Evolutionary conservation across 2,797 vertebrate species (phyloP).

Genomic region (Natrix natrix): DNA sequence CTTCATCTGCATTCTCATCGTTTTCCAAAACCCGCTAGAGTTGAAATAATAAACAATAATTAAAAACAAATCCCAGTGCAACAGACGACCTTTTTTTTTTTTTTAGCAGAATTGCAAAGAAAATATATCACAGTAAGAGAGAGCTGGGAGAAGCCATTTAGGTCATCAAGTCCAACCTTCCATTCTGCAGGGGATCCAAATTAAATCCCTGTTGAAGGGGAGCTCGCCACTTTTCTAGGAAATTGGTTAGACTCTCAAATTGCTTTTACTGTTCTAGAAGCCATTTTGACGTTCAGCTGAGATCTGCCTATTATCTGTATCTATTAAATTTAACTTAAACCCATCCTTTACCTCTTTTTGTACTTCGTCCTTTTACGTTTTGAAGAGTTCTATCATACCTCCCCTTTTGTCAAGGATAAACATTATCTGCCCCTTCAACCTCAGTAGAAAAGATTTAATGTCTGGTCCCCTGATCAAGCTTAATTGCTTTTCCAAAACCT

Average conservation of each 20-base stretch:
- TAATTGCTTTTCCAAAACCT: background rate
- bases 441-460: background rate
- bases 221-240: background rate
- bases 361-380: background rate
- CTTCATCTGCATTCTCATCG: slow-evolving; percentile 93
- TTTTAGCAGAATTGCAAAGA: slow-evolving; percentile 11
- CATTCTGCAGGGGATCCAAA: background rate
- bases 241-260: background rate
- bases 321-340: background rate
- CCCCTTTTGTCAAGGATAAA: background rate
- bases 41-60: slow-evolving; percentile 58
- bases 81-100: background rate
- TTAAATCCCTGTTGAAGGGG: background rate
- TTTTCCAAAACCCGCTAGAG: slow-evolving; percentile 93
- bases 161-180: background rate
- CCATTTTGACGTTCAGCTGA: background rate
- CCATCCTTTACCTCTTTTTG: background rate
- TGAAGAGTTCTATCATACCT: background rate
- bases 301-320: background rate
- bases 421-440: background rate
- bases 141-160: background rate
- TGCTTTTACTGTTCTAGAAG: background rate
- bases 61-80: slow-evolving; percentile 23
- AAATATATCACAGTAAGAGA: background rate
- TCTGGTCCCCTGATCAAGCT: background rate